phyloP scores from a whole-genome alignment of 2,888 invertebrate species.

The Orchesella flavescens region DNA sequence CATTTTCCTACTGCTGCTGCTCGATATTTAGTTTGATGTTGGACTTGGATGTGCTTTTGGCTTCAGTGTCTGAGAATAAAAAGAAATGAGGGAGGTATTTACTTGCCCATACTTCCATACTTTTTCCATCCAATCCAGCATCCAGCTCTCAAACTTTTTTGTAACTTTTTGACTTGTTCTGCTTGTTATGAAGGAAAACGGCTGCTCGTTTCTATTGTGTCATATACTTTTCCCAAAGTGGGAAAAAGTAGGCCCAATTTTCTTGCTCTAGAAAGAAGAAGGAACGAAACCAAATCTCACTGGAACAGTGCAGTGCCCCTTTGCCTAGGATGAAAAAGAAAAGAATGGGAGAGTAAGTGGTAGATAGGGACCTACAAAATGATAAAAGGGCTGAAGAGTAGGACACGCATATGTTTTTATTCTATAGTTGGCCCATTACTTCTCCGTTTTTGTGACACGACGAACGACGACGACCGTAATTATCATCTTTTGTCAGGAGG shows the following conservation, averaged over 20 bases:
- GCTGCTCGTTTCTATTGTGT: conserved; percentile 16
- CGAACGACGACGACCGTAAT: conserved; percentile 36
- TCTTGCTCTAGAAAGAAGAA: no score
- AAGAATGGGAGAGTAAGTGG: background rate
- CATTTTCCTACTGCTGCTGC: no score
- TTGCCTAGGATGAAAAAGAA: background rate
- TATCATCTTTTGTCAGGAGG: conserved; percentile 44
- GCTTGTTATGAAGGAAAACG: conserved; percentile 41
- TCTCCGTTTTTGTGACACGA: conserved; percentile 17
- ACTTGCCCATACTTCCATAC: background rate
- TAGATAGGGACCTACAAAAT: background rate
- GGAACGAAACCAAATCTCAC: conserved; percentile 10
- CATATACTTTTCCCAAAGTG: conserved; percentile 37
- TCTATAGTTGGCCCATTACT: conserved; percentile 18
- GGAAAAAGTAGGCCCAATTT: conserved; percentile 61
- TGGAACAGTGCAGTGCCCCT: background rate
- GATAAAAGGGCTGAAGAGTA: background rate
- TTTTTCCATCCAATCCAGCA: background rate
- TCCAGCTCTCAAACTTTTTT: conserved; percentile 13
- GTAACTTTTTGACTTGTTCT: conserved; percentile 34
- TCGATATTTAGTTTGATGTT: conserved; percentile 14
- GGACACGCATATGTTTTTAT: background rate
- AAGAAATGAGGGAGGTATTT: background rate
- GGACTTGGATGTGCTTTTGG: no score
- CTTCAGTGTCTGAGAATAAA: conserved; percentile 4